Evolutionary conservation across 2,888 invertebrate species (phyloP).

Genomic region (Copidosoma aretas): DNA sequence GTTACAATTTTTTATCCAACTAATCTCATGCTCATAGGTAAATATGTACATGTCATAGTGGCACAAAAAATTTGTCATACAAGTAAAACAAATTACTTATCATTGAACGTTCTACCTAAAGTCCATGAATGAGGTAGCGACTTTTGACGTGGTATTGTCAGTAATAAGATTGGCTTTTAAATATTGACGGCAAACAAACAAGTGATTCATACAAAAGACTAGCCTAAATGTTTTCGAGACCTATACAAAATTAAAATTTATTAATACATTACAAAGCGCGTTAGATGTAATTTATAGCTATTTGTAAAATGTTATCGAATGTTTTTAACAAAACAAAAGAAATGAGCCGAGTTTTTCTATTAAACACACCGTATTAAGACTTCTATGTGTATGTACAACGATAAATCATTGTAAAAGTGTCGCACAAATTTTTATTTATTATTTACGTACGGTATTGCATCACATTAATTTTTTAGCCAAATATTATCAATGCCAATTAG

Average conservation of each 20-base stretch:
- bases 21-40: conserved; percentile 43
- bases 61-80: conserved; percentile 20
- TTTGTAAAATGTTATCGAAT: conserved; percentile 51
- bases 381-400: conserved; percentile 32
- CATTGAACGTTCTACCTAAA: conserved; percentile 37
- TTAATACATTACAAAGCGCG: conserved; percentile 36
- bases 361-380: conserved; percentile 38
- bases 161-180: conserved; percentile 31
- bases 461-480: conserved; percentile 33
- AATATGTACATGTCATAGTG: conserved; percentile 23
- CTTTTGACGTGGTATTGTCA: conserved; percentile 37
- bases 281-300: conserved; percentile 46
- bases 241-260: conserved; percentile 37
- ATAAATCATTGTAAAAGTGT: conserved; percentile 32
- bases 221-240: conserved; percentile 35
- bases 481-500: conserved; percentile 32
- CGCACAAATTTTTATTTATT: conserved; percentile 39
- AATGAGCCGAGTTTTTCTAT: conserved; percentile 39
- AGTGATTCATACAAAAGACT: conserved; percentile 28
- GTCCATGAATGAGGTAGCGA: conserved; percentile 44
- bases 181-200: conserved; percentile 43
- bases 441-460: conserved; percentile 25
- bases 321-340: conserved; percentile 41
- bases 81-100: neutral
- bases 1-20: conserved; percentile 47